Evolutionary conservation across 1,140 invertebrate species (phyloP).

Genomic region (Diorhabda elongata): DNA sequence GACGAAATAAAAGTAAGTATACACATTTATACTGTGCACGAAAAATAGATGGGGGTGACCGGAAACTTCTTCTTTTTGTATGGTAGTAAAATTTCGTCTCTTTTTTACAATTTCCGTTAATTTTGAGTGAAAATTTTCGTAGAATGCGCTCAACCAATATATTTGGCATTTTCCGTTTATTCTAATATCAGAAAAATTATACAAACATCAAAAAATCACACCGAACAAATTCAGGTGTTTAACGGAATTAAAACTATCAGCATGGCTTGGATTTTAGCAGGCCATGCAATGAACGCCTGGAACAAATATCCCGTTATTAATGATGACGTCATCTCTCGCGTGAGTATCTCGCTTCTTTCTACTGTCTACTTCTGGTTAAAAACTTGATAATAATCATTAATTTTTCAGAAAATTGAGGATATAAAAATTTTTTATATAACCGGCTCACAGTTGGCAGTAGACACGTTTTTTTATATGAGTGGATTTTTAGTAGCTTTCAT

Average conservation of each 20-base stretch:
- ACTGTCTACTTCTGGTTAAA: no score
- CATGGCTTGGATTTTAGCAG: constrained; percentile 42
- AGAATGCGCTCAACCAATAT: constrained; percentile 20
- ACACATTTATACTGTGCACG: not conserved
- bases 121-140: not conserved
- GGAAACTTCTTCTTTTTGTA: no score
- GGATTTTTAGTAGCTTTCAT: constrained; percentile 37
- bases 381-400: no score
- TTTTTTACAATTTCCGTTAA: no score
- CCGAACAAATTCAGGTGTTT: constrained; percentile 38
- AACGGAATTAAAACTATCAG: constrained; percentile 42
- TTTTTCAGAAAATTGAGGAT: no score
- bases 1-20: not conserved
- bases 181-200: constrained; percentile 31
- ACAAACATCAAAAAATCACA: constrained; percentile 7
- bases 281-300: constrained; percentile 30
- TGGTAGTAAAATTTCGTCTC: no score
- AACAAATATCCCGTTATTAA: constrained; percentile 12
- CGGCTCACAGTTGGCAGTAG: constrained; percentile 30
- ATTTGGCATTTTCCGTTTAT: constrained; percentile 32
- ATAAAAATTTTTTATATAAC: constrained; percentile 23
- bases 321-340: constrained; percentile 11
- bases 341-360: constrained; percentile 3
- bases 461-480: constrained; percentile 40
- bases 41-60: no score